Percentiles rank a stretch among this genome's conserved stretches.
Evolutionary conservation across 1,140 invertebrate genomes (phyloP).

Genomic region (Marisa cornuarietis): DNA sequence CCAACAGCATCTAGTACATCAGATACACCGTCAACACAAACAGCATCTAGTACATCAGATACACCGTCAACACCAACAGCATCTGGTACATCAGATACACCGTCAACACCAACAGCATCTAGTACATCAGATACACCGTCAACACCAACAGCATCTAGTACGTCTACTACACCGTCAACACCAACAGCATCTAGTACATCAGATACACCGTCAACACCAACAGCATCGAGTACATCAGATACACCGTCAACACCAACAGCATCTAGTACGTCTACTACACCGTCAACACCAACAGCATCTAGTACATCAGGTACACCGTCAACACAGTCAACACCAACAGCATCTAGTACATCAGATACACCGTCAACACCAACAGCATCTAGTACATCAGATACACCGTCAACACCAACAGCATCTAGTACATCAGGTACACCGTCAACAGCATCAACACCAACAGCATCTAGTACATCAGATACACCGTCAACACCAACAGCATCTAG

Average conservation of each 20-base stretch:
- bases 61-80: no score
- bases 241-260: neutral
- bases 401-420: conserved; percentile 2
- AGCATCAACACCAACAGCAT: neutral
- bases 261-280: neutral
- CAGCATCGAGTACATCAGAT: neutral
- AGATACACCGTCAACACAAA: no score
- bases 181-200: no score
- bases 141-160: no score
- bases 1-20: no score
- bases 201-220: no score
- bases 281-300: neutral
- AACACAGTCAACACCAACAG: no score
- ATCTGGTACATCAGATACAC: no score
- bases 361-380: conserved; percentile 4
- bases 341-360: neutral
- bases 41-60: neutral
- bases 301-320: no score
- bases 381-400: neutral
- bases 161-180: no score
- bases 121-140: no score
- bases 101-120: no score
- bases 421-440: neutral
- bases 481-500: neutral
- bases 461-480: neutral